Evolutionary conservation across 1,140 invertebrate species (phyloP).

Genomic region (Magallana angulata): DNA sequence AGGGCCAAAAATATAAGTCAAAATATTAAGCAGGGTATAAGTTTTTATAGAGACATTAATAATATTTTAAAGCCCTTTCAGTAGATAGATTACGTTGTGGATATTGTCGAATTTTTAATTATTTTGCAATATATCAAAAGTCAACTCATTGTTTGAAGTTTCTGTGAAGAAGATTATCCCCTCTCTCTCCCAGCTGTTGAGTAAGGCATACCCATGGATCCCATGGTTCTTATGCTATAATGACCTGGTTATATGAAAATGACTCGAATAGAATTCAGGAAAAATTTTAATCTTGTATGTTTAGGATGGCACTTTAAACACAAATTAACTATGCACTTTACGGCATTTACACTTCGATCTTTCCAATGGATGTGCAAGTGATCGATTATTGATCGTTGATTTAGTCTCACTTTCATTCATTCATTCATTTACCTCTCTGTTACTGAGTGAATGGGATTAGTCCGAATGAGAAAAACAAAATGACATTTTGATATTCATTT

Average conservation of each 20-base stretch:
- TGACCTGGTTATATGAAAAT: background rate
- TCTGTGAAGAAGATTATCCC: background rate
- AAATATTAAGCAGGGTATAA: background rate
- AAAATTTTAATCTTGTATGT: slow-evolving; percentile 4
- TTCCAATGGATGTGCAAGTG: background rate
- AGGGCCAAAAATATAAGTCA: background rate
- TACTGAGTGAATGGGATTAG: background rate
- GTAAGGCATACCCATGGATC: background rate
- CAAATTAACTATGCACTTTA: background rate
- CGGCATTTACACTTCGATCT: background rate
- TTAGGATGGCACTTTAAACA: background rate
- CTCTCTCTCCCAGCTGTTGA: background rate
- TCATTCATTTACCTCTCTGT: background rate
- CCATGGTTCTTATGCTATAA: background rate
- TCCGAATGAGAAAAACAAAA: background rate
- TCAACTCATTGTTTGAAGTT: background rate
- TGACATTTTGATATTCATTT: background rate
- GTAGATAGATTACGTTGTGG: background rate
- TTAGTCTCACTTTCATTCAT: slow-evolving; percentile 2
- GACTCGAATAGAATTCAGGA: background rate
- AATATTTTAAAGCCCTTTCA: slow-evolving; percentile 8
- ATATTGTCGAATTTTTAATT: background rate
- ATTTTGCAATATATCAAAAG: background rate
- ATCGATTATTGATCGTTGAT: background rate
- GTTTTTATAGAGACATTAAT: background rate